A percentile compares a stretch with the other conserved stretches of the same genome.
phyloP scores from a whole-genome alignment of 2,797 vertebrate genomes.

The Salmo trutta region DNA sequence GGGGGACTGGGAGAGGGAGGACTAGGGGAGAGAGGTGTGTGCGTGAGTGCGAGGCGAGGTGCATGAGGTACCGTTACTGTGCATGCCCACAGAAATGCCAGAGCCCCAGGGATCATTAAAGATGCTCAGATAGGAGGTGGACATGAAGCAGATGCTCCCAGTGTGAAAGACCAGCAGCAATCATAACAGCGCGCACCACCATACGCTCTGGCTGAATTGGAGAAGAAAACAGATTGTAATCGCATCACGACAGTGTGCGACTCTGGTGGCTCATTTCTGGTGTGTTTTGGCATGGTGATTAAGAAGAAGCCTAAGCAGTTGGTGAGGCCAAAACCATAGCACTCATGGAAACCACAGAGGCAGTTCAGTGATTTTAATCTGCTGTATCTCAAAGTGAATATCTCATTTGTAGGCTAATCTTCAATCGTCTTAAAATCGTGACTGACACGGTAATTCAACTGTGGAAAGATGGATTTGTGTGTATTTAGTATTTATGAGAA shows the following conservation, averaged over 20 bases:
- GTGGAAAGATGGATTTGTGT: neutral
- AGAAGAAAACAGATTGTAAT: neutral
- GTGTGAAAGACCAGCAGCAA: neutral
- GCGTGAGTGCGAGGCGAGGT: too few species aligned
- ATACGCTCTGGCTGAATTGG: neutral
- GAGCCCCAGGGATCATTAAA: conserved; percentile 14
- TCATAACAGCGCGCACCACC: neutral
- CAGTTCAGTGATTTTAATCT: too few species aligned
- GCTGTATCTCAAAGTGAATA: too few species aligned
- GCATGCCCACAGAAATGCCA: conserved; percentile 12
- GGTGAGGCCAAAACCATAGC: too few species aligned
- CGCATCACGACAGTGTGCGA: neutral
- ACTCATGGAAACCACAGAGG: too few species aligned
- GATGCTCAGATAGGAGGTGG: conserved; percentile 8
- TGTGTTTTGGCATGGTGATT: neutral
- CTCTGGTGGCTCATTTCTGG: neutral
- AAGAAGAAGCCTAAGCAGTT: too few species aligned
- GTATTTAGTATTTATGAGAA: neutral
- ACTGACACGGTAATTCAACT: neutral
- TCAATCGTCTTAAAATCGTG: too few species aligned
- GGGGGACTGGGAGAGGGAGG: neutral
- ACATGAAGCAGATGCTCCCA: conserved; percentile 12
- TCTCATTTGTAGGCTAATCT: too few species aligned
- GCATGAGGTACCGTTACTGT: neutral
- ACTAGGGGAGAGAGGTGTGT: too few species aligned